A percentile compares a stretch with the other conserved stretches of the same genome.
Evolutionary conservation across 2,797 vertebrate species (phyloP).

Genomic region (Phaenicophaeus curvirostris): DNA sequence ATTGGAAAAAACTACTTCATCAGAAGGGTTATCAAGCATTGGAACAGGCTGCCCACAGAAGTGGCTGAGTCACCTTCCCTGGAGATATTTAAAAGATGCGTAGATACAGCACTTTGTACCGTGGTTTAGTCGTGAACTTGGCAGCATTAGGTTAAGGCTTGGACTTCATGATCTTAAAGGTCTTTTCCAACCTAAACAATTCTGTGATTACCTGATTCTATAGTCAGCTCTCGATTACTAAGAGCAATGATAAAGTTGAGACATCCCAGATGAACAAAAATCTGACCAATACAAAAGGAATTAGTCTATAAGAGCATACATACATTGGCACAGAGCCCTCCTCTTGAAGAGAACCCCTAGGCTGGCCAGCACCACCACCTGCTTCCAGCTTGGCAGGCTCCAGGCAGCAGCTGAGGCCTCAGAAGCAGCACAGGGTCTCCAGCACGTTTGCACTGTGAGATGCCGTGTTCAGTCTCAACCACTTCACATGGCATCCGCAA

Average conservation of each 20-base stretch:
- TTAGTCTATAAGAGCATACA: accelerated
- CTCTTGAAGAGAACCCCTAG: neutral
- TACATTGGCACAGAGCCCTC: neutral
- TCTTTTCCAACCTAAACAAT: too few relatives aligned
- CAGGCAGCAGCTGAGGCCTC: neutral
- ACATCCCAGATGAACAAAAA: neutral
- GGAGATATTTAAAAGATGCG: too few relatives aligned
- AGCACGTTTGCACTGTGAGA: accelerated
- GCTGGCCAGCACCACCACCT: neutral
- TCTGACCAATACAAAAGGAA: neutral
- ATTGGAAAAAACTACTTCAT: too few relatives aligned
- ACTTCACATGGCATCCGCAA: accelerated
- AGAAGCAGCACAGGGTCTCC: neutral
- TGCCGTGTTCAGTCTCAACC: accelerated
- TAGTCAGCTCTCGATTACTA: neutral
- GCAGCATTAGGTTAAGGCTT: too few relatives aligned
- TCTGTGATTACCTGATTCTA: too few relatives aligned
- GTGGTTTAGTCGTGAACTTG: too few relatives aligned
- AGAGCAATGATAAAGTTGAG: neutral
- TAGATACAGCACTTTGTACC: too few relatives aligned
- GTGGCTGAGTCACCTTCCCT: too few relatives aligned
- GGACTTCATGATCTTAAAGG: too few relatives aligned
- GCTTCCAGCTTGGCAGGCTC: neutral
- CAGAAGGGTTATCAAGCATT: too few relatives aligned
- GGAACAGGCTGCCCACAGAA: too few relatives aligned